phyloP scores from a whole-genome alignment of 1,140 invertebrate species.

The Drosophila arawakana region DNA sequence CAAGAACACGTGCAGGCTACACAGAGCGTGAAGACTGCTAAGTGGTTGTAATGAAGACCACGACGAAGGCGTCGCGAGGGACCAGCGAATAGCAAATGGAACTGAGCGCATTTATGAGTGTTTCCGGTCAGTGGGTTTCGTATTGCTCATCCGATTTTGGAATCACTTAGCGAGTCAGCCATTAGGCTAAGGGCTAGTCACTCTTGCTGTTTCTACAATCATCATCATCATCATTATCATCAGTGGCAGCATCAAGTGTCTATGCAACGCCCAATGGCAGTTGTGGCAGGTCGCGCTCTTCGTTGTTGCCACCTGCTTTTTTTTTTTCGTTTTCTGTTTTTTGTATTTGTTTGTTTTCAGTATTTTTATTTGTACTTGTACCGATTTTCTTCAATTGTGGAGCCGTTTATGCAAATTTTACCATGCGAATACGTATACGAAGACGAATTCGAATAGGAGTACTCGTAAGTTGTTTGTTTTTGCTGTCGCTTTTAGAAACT shows the following conservation, averaged over 20 bases:
- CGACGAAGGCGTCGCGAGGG: neutral
- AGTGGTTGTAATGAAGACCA: conserved; percentile 18
- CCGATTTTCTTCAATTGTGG: conserved; percentile 81
- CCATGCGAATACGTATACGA: conserved; percentile 52
- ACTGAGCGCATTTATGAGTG: conserved; percentile 66
- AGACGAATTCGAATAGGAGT: conserved; percentile 20
- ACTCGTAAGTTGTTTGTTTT: conserved; percentile 68
- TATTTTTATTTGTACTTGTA: conserved; percentile 72
- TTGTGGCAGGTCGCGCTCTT: conserved; percentile 52
- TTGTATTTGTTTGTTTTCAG: conserved; percentile 50
- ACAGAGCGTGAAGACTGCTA: conserved; percentile 64
- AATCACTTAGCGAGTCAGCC: conserved; percentile 58
- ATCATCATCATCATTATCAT: conserved; percentile 1
- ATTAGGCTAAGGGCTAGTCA: conserved; percentile 33
- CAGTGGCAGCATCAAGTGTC: conserved; percentile 9
- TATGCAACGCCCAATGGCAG: conserved; percentile 17
- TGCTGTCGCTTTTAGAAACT: conserved; percentile 65
- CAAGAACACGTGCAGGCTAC: conserved; percentile 65
- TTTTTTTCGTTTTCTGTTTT: conserved; percentile 50
- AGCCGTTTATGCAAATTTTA: conserved; percentile 79
- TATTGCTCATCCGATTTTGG: conserved; percentile 40
- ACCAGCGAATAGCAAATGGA: no score
- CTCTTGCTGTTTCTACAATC: conserved; percentile 1
- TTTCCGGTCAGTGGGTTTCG: conserved; percentile 63
- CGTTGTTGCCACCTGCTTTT: conserved; percentile 40